These are phyloP conservation scores for Anthonomus grandis DNA, from an alignment of 1,140 invertebrate genomes.

Conservation along the genomic window DNA sequence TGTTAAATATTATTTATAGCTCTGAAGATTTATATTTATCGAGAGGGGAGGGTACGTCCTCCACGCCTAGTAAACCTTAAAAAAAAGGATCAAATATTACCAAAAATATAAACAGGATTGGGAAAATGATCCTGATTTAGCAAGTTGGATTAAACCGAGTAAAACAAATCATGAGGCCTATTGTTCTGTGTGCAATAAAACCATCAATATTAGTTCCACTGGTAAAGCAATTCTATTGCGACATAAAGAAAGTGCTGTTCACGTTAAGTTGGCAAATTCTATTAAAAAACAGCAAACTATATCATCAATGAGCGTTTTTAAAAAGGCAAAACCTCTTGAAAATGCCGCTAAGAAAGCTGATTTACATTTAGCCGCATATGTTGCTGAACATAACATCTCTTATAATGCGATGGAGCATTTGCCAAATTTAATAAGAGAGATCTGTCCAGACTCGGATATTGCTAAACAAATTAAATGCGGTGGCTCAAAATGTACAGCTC, in stretches of 20 bases:
- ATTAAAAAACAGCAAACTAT: conserved; percentile 6
- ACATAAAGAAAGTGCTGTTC: conserved; percentile 10
- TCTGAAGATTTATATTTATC: too few species aligned
- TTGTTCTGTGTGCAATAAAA: neutral
- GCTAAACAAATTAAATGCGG: conserved; percentile 15
- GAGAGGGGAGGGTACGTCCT: too few species aligned
- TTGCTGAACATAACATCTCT: conserved; percentile 31
- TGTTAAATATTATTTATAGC: too few species aligned
- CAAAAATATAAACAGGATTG: too few species aligned
- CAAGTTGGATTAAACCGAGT: neutral
- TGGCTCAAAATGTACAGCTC: conserved; percentile 16
- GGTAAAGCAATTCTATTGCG: conserved; percentile 2
- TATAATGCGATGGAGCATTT: conserved; percentile 24
- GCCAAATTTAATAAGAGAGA: conserved; percentile 10
- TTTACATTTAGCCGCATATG: conserved; percentile 15
- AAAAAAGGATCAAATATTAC: too few species aligned
- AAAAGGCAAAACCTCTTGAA: too few species aligned
- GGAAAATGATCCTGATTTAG: too few species aligned
- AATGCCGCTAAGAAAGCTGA: conserved; percentile 14
- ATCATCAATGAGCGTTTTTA: too few species aligned
- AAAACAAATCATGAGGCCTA: neutral
- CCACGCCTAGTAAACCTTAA: too few species aligned
- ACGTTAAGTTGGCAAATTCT: neutral
- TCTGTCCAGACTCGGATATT: conserved; percentile 26
- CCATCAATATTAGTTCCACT: neutral